These are phyloP conservation scores for Heterohyrax brucei DNA, from an alignment of 2,797 vertebrate genomes.

Conservation along the genomic window DNA sequence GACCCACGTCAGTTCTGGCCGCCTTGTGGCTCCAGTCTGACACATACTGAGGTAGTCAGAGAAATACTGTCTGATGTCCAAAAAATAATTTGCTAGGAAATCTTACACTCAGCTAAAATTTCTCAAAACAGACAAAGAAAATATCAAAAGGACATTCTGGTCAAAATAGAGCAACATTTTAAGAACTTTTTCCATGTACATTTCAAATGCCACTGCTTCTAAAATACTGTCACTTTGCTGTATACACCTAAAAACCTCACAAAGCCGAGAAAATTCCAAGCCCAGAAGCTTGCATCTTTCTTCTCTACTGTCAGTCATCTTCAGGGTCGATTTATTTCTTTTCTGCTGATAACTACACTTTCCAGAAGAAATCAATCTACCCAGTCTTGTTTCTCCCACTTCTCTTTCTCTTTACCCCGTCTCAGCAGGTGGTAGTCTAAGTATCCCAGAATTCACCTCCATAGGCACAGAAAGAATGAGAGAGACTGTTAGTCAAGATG, in stretches of 20 bases:
- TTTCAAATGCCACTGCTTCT: not conserved
- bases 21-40: not conserved
- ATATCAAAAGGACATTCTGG: not conserved
- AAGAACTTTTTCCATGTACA: not conserved
- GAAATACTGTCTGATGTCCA: not conserved
- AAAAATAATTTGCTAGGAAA: not conserved
- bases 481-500: not conserved
- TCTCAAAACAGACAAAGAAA: not conserved
- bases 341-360: not conserved
- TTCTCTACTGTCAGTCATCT: not conserved
- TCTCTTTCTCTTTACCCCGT: not conserved
- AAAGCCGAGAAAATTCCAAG: not conserved
- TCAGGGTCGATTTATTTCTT: not conserved
- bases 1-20: not conserved
- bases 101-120: constrained; percentile 6
- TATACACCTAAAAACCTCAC: not conserved
- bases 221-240: too few relatives aligned
- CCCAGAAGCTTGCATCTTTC: not conserved
- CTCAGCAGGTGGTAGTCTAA: not conserved
- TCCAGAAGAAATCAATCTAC: not conserved
- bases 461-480: not conserved
- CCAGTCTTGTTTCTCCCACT: not conserved
- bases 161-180: not conserved
- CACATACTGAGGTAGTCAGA: not conserved
- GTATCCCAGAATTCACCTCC: not conserved